A percentile compares a stretch with the other conserved stretches of the same genome.
Evolutionary conservation across 2,888 invertebrate genomes (phyloP).

Genomic region (Hirtodrosophila cameraria): DNA sequence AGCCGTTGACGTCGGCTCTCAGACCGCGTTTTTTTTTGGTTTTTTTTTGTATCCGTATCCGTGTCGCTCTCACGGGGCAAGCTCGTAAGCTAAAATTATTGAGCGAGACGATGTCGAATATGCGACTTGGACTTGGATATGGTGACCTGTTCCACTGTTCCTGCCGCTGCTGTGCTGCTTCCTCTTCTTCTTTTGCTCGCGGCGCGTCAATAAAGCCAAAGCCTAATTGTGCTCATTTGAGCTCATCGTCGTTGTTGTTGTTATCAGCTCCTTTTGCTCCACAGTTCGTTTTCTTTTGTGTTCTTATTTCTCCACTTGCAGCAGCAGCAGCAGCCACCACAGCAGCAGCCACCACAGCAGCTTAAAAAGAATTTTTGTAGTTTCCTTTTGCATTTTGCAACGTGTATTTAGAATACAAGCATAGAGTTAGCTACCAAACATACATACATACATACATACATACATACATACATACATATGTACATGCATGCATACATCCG

Average conservation of each 20-base stretch:
- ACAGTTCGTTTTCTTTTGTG: constrained; percentile 29
- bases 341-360: constrained; percentile 58
- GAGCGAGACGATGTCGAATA: constrained; percentile 56
- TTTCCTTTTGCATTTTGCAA: constrained; percentile 67
- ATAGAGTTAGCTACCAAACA: constrained; percentile 31
- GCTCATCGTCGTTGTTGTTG: constrained; percentile 39
- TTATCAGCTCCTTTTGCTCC: constrained; percentile 47
- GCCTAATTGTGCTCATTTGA: constrained; percentile 79
- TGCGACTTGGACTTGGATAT: constrained; percentile 67
- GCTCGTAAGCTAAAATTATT: constrained; percentile 61
- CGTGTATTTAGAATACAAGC: constrained; percentile 68
- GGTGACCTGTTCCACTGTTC: constrained; percentile 68
- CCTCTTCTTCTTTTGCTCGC: constrained; percentile 34
- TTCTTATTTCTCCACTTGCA: constrained; percentile 44
- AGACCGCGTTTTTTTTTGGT: constrained; percentile 15
- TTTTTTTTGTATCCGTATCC: constrained; percentile 39
- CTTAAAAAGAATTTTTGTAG: constrained; percentile 55
- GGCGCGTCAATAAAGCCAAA: constrained; percentile 72
- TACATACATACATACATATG: constrained; percentile 3
- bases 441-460: constrained; percentile 4
- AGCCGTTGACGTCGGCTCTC: constrained; percentile 38
- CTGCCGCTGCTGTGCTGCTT: constrained; percentile 28
- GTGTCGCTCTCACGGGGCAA: constrained; percentile 52
- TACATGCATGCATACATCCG: constrained; percentile 9
- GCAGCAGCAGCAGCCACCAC: constrained; percentile 42